Evolutionary conservation across 2,888 invertebrate species (phyloP).

Genomic region (Cheilosia soror): DNA sequence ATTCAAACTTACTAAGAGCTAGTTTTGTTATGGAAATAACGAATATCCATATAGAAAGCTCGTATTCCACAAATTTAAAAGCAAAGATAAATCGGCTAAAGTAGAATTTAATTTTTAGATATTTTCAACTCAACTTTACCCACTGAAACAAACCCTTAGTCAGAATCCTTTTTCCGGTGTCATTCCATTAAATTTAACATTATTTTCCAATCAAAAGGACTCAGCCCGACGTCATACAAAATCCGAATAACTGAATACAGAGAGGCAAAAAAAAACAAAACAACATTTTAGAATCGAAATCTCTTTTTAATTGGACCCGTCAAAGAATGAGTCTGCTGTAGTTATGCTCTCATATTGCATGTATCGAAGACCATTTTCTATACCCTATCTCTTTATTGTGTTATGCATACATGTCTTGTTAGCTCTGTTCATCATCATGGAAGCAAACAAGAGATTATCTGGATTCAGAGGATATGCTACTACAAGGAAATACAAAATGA

Average conservation of each 20-base stretch:
- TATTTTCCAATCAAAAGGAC: background rate
- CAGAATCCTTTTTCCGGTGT: background rate
- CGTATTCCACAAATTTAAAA: too few relatives aligned
- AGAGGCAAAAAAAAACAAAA: background rate
- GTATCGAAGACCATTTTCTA: conserved; percentile 40
- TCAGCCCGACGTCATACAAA: background rate
- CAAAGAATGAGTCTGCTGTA: conserved; percentile 52
- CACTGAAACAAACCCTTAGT: too few relatives aligned
- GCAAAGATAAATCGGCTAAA: too few relatives aligned
- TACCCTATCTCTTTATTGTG: conserved; percentile 26
- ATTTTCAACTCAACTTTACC: too few relatives aligned
- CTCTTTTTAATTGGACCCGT: conserved; percentile 72
- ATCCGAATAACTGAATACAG: conserved; percentile 9
- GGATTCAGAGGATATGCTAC: conserved; percentile 41
- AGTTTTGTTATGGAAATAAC: too few relatives aligned
- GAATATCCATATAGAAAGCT: too few relatives aligned
- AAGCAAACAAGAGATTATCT: conserved; percentile 66
- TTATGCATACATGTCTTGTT: conserved; percentile 47
- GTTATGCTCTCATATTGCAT: conserved; percentile 49
- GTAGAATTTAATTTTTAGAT: too few relatives aligned
- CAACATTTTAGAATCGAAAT: conserved; percentile 54
- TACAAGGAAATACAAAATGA: conserved; percentile 24
- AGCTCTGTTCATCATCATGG: conserved; percentile 49
- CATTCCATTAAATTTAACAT: conserved; percentile 6
- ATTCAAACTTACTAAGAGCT: too few relatives aligned